Conservation (phyloP, 2,113 vertebrate genomes). For the Sander vitreus region DNA sequence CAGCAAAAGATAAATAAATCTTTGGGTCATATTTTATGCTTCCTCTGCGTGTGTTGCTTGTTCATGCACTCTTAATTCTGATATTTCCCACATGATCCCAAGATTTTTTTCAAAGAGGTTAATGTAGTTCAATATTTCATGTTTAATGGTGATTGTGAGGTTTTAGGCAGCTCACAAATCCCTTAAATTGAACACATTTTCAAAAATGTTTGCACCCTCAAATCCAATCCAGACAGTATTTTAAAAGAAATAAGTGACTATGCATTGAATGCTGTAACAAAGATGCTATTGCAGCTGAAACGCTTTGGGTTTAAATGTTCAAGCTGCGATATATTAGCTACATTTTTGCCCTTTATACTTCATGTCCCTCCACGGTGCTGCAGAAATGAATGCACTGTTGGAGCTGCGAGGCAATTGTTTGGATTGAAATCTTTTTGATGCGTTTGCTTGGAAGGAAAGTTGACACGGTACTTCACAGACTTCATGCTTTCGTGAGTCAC, state of each 20-base stretch:
- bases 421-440: conserved; percentile 29
- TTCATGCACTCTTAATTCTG: neutral
- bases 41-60: neutral
- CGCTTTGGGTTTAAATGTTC: neutral
- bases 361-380: neutral
- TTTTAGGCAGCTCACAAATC: neutral
- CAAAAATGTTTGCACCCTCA: neutral
- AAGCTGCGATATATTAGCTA: conserved; percentile 41
- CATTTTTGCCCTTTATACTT: neutral
- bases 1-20: no score
- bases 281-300: neutral
- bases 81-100: conserved; percentile 4
- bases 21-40: neutral
- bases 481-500: conserved; percentile 34
- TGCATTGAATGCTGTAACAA: neutral
- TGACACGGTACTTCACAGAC: conserved; percentile 15
- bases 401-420: neutral
- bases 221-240: conserved; percentile 2
- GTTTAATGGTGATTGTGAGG: neutral
- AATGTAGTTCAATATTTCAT: neutral
- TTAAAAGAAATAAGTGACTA: neutral
- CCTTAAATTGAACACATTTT: neutral
- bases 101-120: neutral
- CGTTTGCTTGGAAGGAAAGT: conserved; percentile 39
- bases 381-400: neutral